These are phyloP conservation scores for Harpagoxenus sublaevis DNA, from an alignment of 2,888 invertebrate species.

Conservation along the genomic window DNA sequence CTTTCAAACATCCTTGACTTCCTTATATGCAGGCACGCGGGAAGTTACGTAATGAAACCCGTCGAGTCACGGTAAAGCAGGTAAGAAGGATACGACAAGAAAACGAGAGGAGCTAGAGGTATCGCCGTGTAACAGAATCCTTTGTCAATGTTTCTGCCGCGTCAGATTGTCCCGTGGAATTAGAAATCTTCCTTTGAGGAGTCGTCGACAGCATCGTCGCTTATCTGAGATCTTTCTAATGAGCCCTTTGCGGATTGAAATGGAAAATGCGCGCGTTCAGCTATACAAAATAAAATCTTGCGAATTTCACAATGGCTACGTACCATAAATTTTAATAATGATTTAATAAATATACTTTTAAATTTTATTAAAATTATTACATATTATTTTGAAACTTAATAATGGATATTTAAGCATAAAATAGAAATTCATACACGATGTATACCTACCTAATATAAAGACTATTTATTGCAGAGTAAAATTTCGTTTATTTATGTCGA, in stretches of 20 bases:
- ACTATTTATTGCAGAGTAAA: background rate
- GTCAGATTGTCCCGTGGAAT: conserved; percentile 48
- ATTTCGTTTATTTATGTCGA: background rate
- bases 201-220: conserved; percentile 28
- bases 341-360: background rate
- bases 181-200: conserved; percentile 45
- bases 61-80: conserved; percentile 65
- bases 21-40: conserved; percentile 81
- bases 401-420: background rate
- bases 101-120: conserved; percentile 51
- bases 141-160: conserved; percentile 44
- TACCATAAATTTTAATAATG: background rate
- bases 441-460: background rate
- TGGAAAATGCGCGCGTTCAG: conserved; percentile 11
- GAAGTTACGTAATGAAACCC: conserved; percentile 81
- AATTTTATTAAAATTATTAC: conserved; percentile 2
- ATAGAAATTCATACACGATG: background rate
- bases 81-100: conserved; percentile 63
- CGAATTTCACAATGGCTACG: background rate
- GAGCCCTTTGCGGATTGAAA: conserved; percentile 33
- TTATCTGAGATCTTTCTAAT: conserved; percentile 43
- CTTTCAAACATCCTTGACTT: conserved; percentile 86
- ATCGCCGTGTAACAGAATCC: conserved; percentile 38
- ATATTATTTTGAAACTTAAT: background rate
- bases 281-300: background rate